These are phyloP conservation scores for Sander vitreus DNA, from an alignment of 2,113 vertebrate genomes.

Conservation along the genomic window DNA sequence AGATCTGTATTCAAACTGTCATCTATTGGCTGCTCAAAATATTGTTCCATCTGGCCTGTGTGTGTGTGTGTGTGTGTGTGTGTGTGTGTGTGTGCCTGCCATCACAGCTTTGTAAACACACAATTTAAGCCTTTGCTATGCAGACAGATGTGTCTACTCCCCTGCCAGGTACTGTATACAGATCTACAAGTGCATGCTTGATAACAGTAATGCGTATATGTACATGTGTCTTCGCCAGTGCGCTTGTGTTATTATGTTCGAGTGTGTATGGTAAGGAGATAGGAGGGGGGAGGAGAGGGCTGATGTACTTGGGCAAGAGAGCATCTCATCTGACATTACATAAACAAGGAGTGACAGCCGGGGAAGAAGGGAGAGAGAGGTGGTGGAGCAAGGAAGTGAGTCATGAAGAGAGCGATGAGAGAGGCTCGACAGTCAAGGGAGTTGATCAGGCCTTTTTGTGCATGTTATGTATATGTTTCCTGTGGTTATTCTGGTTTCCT, in stretches of 20 bases:
- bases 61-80: not conserved
- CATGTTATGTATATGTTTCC: not conserved
- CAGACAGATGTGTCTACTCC: conserved; percentile 31
- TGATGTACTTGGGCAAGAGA: conserved; percentile 48
- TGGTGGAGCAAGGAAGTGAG: conserved; percentile 54
- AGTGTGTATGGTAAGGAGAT: conserved; percentile 5
- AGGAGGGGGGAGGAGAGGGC: conserved; percentile 23
- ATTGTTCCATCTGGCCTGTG: conserved; percentile 47
- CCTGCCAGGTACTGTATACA: conserved; percentile 6
- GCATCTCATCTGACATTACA: conserved; percentile 53
- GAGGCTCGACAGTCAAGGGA: conserved; percentile 30
- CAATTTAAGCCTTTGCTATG: conserved; percentile 8
- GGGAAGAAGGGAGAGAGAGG: conserved; percentile 38
- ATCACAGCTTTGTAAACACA: conserved; percentile 28
- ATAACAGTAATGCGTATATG: not conserved
- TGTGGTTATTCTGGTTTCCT: not conserved
- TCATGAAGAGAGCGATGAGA: conserved; percentile 56
- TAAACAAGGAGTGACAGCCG: conserved; percentile 67
- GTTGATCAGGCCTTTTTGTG: conserved; percentile 12
- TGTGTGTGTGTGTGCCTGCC: conserved; percentile 6
- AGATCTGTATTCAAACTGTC: conserved; percentile 34
- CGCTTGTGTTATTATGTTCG: not conserved
- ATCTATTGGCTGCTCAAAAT: conserved; percentile 54
- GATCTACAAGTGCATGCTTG: not conserved
- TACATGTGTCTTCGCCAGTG: not conserved